A percentile compares a stretch with the other conserved stretches of the same genome.
These are phyloP conservation scores for Agriotes lineatus DNA, from an alignment of 2,888 invertebrate genomes.

Conservation along the genomic window DNA sequence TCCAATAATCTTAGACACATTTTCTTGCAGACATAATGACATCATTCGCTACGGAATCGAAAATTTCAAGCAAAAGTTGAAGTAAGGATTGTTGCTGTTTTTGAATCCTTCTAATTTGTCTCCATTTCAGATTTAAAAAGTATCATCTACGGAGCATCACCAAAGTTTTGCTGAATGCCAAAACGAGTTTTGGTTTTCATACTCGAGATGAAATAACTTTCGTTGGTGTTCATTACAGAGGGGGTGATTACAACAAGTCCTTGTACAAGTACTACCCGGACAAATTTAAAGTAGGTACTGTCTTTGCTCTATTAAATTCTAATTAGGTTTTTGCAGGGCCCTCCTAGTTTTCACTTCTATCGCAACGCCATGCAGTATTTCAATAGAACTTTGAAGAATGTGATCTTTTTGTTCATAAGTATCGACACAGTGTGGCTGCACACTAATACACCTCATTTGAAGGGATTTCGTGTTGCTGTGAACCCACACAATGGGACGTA, in stretches of 20 bases:
- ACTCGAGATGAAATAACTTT: neutral
- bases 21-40: neutral
- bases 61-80: neutral
- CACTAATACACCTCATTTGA: neutral
- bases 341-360: slow-evolving; percentile 11
- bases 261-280: neutral
- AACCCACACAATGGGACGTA: neutral
- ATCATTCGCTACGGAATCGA: neutral
- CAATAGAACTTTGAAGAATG: neutral
- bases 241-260: neutral
- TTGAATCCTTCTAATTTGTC: too few species aligned
- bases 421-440: neutral
- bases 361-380: slow-evolving; percentile 18
- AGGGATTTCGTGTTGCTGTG: neutral
- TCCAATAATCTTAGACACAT: neutral
- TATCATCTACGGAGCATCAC: neutral
- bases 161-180: neutral
- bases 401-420: slow-evolving; percentile 12
- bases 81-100: neutral
- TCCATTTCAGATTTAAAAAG: slow-evolving; percentile 3
- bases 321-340: neutral
- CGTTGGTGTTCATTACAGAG: slow-evolving; percentile 18
- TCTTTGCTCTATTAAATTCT: neutral
- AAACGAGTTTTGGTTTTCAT: neutral
- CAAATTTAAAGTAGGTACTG: slow-evolving; percentile 10